Percentiles rank a stretch among this genome's conserved stretches.
phyloP scores from a whole-genome alignment of 2,888 invertebrate species.

The Drosophila rellima region DNA sequence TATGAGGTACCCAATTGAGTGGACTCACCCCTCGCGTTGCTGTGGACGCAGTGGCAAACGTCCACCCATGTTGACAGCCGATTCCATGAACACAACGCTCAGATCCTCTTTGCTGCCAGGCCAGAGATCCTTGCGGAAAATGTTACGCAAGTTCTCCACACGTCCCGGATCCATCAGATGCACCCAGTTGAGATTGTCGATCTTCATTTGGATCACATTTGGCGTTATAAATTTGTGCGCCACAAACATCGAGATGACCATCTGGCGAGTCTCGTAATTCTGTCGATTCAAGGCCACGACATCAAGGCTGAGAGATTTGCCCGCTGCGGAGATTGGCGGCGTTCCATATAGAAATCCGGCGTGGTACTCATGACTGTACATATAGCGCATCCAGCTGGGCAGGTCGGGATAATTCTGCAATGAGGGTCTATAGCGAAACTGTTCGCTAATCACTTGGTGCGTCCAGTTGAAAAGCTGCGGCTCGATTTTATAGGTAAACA shows the following conservation, averaged over 20 bases:
- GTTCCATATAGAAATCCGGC: constrained; percentile 94
- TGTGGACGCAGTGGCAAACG: constrained; percentile 92
- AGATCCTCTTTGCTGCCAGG: constrained; percentile 90
- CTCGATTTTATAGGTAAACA: constrained; percentile 92
- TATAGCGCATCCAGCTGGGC: constrained; percentile 94
- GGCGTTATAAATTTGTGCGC: constrained; percentile 89
- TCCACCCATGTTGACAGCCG: constrained; percentile 94
- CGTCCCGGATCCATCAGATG: constrained; percentile 92
- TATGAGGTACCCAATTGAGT: neutral
- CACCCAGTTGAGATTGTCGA: constrained; percentile 95
- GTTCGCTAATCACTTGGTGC: constrained; percentile 83
- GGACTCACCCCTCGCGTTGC: constrained; percentile 92
- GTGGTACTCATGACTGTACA: constrained; percentile 92
- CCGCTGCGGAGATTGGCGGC: constrained; percentile 88
- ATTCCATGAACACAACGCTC: constrained; percentile 93
- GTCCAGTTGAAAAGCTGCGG: constrained; percentile 94
- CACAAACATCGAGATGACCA: constrained; percentile 89
- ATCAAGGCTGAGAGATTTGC: constrained; percentile 88
- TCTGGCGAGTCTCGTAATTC: constrained; percentile 91
- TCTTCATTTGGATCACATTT: constrained; percentile 93
- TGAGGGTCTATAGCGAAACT: constrained; percentile 89
- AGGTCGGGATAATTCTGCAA: constrained; percentile 92
- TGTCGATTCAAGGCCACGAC: constrained; percentile 92
- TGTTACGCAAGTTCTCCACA: constrained; percentile 91
- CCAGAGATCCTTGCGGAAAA: constrained; percentile 93